phyloP scores from a whole-genome alignment of 2,888 invertebrate genomes.

The Conistra vaccinii region DNA sequence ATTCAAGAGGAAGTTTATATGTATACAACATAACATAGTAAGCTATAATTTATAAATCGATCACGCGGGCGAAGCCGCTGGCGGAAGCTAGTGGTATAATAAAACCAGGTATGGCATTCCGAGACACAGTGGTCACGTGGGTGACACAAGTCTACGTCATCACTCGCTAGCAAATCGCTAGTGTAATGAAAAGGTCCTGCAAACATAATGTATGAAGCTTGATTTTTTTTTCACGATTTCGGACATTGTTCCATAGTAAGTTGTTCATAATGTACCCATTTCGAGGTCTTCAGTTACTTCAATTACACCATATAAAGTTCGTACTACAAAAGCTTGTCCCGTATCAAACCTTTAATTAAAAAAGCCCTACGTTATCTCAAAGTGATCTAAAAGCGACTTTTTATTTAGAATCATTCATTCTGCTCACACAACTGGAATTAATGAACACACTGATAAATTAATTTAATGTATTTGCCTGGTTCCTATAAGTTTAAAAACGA shows the following conservation, averaged over 20 bases:
- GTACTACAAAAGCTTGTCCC: background rate
- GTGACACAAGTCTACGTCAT: no score
- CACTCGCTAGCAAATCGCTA: no score
- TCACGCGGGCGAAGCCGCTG: no score
- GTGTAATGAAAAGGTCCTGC: no score
- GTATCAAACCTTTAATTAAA: slow-evolving; percentile 12
- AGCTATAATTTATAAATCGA: no score
- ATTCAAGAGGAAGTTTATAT: no score
- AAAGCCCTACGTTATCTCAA: slow-evolving; percentile 20
- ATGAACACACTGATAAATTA: slow-evolving; percentile 41
- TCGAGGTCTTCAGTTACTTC: background rate
- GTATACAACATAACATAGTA: no score
- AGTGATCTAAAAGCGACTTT: slow-evolving; percentile 43
- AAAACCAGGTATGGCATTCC: no score
- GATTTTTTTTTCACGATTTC: background rate
- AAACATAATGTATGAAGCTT: background rate
- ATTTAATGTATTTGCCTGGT: slow-evolving; percentile 13
- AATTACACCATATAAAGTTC: background rate
- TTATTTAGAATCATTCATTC: slow-evolving; percentile 25
- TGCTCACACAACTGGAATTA: slow-evolving; percentile 26
- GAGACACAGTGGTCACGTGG: no score
- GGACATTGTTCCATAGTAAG: background rate
- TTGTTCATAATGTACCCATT: background rate
- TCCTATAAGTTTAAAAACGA: slow-evolving; percentile 13
- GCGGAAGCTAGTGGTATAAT: no score